Conservation (phyloP, 2,797 vertebrate genomes). For the Acomys russatus region DNA sequence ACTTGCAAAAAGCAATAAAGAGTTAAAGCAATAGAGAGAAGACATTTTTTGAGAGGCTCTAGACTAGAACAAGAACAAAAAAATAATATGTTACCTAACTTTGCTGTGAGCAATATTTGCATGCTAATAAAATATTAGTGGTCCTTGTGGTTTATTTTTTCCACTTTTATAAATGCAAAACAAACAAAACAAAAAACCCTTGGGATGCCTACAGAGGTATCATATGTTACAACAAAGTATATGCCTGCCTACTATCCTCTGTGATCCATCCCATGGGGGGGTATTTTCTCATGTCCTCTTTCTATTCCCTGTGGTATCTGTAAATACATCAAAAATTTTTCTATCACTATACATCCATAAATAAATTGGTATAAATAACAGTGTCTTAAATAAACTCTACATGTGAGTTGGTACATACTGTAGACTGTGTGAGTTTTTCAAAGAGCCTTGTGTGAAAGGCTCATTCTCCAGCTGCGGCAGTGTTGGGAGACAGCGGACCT, state of each 20-base stretch:
- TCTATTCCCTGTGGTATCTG: neutral
- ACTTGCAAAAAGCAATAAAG: neutral
- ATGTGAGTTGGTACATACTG: neutral
- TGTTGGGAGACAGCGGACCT: neutral
- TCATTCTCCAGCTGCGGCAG: neutral
- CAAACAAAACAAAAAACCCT: neutral
- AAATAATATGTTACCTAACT: neutral
- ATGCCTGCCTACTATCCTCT: neutral
- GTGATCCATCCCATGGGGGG: neutral
- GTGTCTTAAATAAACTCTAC: neutral
- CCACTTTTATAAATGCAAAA: constrained; percentile 11
- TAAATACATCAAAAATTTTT: neutral
- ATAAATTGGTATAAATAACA: neutral
- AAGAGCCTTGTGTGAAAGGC: neutral
- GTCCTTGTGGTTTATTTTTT: neutral
- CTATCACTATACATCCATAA: neutral
- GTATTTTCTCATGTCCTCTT: neutral
- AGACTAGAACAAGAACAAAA: neutral
- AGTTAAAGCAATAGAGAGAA: neutral
- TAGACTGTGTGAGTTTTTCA: neutral
- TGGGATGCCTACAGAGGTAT: neutral
- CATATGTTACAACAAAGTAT: neutral
- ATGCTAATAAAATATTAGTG: neutral
- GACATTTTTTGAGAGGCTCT: neutral
- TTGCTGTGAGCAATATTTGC: constrained; percentile 5